A percentile compares a stretch with the other conserved stretches of the same genome.
Evolutionary conservation across 2,113 vertebrate species (phyloP).

Genomic region (Edolisoma coerulescens): DNA sequence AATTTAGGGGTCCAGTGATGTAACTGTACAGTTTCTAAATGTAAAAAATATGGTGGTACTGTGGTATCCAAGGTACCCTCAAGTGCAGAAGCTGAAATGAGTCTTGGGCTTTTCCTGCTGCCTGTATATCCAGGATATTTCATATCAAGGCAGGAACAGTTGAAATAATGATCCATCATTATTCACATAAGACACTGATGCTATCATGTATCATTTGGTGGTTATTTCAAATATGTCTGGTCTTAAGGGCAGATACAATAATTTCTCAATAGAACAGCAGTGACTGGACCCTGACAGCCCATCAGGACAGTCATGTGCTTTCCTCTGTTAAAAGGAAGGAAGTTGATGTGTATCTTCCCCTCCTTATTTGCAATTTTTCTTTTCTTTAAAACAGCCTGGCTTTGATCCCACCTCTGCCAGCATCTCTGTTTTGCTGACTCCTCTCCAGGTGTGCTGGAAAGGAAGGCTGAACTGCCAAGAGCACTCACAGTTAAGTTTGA

Average conservation of each 20-base stretch:
- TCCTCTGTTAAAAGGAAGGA: neutral
- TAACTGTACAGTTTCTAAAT: neutral
- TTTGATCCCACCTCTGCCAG: neutral
- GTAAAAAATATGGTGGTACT: neutral
- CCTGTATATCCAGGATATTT: neutral
- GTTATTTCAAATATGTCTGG: neutral
- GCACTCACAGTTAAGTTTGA: neutral
- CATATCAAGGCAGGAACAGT: neutral
- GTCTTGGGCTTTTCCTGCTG: neutral
- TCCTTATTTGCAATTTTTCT: neutral
- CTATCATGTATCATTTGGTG: neutral
- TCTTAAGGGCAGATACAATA: neutral
- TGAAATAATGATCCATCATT: neutral
- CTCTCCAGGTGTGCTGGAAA: neutral
- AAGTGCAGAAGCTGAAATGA: neutral
- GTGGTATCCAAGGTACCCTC: neutral
- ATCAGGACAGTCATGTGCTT: neutral
- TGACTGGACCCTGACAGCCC: neutral
- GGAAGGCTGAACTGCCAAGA: neutral
- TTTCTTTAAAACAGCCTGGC: neutral
- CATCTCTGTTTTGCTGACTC: neutral
- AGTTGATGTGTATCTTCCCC: neutral
- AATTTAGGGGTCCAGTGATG: neutral
- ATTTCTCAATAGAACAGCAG: neutral
- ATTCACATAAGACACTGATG: neutral